These are phyloP conservation scores for Calypte anna DNA, from an alignment of 2,113 vertebrate genomes.

Conservation along the genomic window DNA sequence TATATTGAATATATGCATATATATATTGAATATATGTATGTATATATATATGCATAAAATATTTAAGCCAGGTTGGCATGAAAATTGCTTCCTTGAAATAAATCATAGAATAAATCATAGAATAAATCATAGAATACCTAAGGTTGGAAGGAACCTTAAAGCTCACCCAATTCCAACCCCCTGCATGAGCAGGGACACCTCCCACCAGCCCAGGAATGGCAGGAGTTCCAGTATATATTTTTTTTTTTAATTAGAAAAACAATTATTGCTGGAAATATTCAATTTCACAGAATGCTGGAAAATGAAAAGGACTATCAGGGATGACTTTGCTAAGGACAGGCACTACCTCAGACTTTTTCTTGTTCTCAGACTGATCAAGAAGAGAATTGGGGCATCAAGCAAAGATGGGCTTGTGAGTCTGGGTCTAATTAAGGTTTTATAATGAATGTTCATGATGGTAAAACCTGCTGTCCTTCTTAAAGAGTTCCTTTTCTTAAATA, in stretches of 20 bases:
- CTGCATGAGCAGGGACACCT: no score
- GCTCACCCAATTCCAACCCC: no score
- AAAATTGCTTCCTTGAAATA: not conserved
- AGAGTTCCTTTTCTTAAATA: no score
- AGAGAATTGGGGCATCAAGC: not conserved
- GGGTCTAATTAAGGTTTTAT: not conserved
- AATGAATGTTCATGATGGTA: not conserved
- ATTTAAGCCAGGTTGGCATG: not conserved
- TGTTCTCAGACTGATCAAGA: not conserved
- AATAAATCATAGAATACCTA: no score
- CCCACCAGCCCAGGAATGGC: not conserved
- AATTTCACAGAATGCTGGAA: not conserved
- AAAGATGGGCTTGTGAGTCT: not conserved
- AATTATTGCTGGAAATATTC: not conserved
- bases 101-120: no score
- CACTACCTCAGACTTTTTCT: not conserved
- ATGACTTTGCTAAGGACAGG: not conserved
- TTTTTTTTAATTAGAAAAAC: not conserved
- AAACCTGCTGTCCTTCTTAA: not conserved
- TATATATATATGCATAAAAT: no score
- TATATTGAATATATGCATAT: no score
- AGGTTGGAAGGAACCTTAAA: no score
- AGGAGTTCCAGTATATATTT: not conserved
- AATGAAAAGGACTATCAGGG: not conserved
- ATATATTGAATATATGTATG: no score